These are phyloP conservation scores for Sturmia bella DNA, from an alignment of 2,888 invertebrate species.

Conservation along the genomic window DNA sequence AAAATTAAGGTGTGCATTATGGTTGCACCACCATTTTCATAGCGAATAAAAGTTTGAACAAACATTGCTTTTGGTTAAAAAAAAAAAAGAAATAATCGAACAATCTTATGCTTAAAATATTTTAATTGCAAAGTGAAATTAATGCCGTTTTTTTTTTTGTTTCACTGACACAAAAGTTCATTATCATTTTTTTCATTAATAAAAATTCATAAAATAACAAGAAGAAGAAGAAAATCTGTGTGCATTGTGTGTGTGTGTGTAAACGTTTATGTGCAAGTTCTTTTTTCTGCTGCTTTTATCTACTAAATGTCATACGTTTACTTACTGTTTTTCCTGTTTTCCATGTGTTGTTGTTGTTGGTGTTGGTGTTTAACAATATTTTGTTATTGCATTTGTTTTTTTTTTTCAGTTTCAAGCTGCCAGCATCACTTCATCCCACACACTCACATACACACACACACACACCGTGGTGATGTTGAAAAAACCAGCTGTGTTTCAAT, in stretches of 20 bases:
- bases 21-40: too few species aligned
- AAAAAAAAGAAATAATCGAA: background rate
- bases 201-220: constrained; percentile 1
- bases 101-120: background rate
- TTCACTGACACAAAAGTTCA: background rate
- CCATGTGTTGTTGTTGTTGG: constrained; percentile 15
- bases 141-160: too few species aligned
- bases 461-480: background rate
- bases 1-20: too few species aligned
- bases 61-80: background rate
- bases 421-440: constrained; percentile 54
- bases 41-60: too few species aligned
- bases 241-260: constrained; percentile 2
- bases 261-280: background rate
- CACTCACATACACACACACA: too few species aligned
- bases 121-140: too few species aligned
- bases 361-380: constrained; percentile 2
- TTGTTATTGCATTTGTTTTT: constrained; percentile 18
- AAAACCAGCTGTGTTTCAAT: background rate
- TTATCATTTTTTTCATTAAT: background rate
- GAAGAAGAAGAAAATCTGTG: background rate
- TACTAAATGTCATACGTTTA: constrained; percentile 63
- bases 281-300: constrained; percentile 5
- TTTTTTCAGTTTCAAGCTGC: constrained; percentile 23
- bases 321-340: background rate